Percentiles rank a stretch among this genome's conserved stretches.
Conservation (phyloP, 1,140 invertebrate genomes). For the Cydia pomonella region DNA sequence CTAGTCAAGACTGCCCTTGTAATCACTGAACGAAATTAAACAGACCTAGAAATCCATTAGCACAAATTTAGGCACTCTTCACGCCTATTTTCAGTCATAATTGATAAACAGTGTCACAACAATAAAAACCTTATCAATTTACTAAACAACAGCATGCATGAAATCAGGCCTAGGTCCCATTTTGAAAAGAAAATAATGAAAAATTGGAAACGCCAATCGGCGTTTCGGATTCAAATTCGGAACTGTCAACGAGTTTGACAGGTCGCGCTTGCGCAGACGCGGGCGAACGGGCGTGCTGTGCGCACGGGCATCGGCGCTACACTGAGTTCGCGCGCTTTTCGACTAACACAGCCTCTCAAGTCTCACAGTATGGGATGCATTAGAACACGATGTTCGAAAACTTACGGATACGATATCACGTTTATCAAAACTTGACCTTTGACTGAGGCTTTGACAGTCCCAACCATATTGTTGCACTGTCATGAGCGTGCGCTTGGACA, state of each 20-base stretch:
- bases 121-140: constrained; percentile 37
- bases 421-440: constrained; percentile 19
- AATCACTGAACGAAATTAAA: constrained; percentile 71
- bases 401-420: constrained; percentile 49
- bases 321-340: constrained; percentile 80
- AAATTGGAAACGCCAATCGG: constrained; percentile 45
- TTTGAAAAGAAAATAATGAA: constrained; percentile 48
- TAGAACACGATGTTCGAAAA: constrained; percentile 52
- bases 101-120: constrained; percentile 41
- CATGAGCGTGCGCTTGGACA: not conserved
- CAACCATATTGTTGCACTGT: not conserved
- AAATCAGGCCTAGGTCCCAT: constrained; percentile 52
- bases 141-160: constrained; percentile 34
- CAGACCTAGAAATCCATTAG: constrained; percentile 72
- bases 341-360: constrained; percentile 60
- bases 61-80: constrained; percentile 70
- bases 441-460: not conserved
- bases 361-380: constrained; percentile 61
- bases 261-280: constrained; percentile 58
- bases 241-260: constrained; percentile 62
- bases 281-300: constrained; percentile 67
- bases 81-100: constrained; percentile 37
- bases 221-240: constrained; percentile 55
- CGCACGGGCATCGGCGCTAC: constrained; percentile 70
- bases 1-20: constrained; percentile 75